Percentiles rank a stretch among this genome's conserved stretches.
Conservation (phyloP, 2,113 vertebrate species). For the Hyperopisus bebe region DNA sequence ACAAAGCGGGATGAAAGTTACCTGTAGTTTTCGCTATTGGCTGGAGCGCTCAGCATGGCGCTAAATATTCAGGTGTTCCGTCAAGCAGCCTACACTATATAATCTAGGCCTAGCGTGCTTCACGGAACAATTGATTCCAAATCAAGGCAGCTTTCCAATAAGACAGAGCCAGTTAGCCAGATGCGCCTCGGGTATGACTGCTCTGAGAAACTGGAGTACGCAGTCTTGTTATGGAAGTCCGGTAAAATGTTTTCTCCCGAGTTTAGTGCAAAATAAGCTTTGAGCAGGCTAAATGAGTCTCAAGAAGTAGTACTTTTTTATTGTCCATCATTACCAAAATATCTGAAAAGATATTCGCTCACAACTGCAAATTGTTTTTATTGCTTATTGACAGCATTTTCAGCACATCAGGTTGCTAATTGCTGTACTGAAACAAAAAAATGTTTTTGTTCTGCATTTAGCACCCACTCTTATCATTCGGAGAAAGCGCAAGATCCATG, state of each 20-base stretch:
- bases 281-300: not conserved
- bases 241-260: not conserved
- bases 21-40: not conserved
- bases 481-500: not conserved
- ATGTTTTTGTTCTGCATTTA: not conserved
- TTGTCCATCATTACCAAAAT: not conserved
- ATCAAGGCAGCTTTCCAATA: not conserved
- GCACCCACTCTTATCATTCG: not conserved
- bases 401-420: not conserved
- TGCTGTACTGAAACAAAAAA: not conserved
- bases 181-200: not conserved
- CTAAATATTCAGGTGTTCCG: not conserved
- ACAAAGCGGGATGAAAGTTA: not conserved
- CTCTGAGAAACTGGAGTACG: not conserved
- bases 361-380: not conserved
- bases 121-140: not conserved
- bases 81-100: not conserved
- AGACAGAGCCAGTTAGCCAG: not conserved
- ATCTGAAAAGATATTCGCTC: not conserved
- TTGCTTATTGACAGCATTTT: not conserved
- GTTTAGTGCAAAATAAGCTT: not conserved
- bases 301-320: not conserved
- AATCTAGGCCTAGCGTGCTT: not conserved
- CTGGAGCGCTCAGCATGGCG: not conserved
- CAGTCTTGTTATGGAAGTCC: not conserved